These are phyloP conservation scores for Silurus lanzhouensis DNA, from an alignment of 2,797 vertebrate genomes.

Conservation along the genomic window DNA sequence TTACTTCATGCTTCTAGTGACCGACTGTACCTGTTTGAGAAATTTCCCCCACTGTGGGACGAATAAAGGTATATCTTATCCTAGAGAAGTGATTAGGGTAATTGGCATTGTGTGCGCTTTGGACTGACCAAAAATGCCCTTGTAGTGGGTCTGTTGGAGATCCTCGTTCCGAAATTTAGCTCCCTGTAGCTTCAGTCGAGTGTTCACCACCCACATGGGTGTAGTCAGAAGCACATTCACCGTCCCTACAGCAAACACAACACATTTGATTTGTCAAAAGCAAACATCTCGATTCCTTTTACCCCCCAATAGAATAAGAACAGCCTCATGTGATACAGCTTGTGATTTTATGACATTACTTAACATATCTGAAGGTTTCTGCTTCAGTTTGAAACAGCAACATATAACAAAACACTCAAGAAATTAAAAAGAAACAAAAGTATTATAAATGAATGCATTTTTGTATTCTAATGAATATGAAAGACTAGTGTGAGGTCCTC, in stretches of 20 bases:
- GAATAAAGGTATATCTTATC: no score
- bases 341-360: background rate
- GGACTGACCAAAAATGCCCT: slow-evolving; percentile 75
- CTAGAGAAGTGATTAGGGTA: background rate
- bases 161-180: slow-evolving; percentile 80
- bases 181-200: slow-evolving; percentile 81
- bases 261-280: background rate
- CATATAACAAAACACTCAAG: background rate
- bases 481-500: background rate
- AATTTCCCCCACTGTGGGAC: no score
- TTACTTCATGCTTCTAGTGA: background rate
- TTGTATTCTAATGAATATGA: background rate
- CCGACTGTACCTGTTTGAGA: background rate
- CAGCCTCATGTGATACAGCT: background rate
- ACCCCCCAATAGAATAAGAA: background rate
- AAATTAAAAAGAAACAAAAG: no score
- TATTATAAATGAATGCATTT: no score
- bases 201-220: slow-evolving; percentile 86
- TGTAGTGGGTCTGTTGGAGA: slow-evolving; percentile 79
- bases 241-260: slow-evolving; percentile 64
- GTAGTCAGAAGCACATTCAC: slow-evolving; percentile 81
- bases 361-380: background rate
- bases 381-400: background rate
- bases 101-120: background rate
- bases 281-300: background rate